Base-by-base conservation (phyloP, 2,797 vertebrate genomes). In the Xerus rutilus region DNA sequence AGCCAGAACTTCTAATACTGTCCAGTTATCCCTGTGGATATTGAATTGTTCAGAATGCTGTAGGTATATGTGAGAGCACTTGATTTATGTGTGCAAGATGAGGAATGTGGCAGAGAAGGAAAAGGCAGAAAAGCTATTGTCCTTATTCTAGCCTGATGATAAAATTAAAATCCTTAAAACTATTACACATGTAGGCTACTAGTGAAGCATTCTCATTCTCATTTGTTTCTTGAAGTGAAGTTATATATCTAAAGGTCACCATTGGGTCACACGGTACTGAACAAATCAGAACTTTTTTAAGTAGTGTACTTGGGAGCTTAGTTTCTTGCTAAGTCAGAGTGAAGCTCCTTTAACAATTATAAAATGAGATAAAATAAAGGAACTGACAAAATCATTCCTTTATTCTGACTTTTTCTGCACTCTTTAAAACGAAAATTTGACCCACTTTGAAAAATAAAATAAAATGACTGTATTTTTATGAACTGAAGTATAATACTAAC, bases 291-390 rank as follows among this genome's bases (percentile, higher is more conserved):
- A 59, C 17, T 11, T 32, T 62, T 47, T 57, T 62, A 45, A 87
- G 43, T 6, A 74, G 7, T 39, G 35, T 65, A 21, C 43, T 45
- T 74, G 8, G 45, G 49, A 89, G 15, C 14, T 95, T 72, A 67
- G 39, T 95, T 92, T 88, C 35, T 92, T 89, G 23, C n/a, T 73
- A 86, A 94, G 45, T 87, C 54, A 89, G 49, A 65, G 12, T 49
- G 35, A 86, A 65, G n/a, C 32, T 43, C 39, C 2, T 74, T 94
- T 62, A 49, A 25, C 32, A 88, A 84, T 89, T 28, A 77, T 1
- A 30, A 72, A 87, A 39, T 3, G 3, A 85, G 17, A 64, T 28
- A 96, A 85, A 70, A 73, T 52, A 86, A 78, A 88, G 25, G 21
- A 89, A 57, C 86, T 89, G 77, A 14, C 35, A 86, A 91, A 59